These are phyloP conservation scores for Halocynthia roretzi DNA, from an alignment of 23 tunicate species.

Conservation along the genomic window DNA sequence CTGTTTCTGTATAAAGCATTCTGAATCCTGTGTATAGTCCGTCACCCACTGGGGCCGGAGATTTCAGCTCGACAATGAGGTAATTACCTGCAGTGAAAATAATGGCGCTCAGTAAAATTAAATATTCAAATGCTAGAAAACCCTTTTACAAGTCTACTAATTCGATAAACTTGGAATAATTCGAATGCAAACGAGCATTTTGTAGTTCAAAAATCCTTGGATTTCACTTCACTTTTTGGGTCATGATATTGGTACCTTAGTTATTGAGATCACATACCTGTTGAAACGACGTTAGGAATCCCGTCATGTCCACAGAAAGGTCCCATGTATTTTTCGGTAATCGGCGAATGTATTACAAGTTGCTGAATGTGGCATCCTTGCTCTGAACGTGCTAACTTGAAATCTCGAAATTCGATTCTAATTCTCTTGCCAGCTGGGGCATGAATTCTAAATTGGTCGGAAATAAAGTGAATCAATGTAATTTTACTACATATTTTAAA, in stretches of 20 bases:
- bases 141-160: too few relatives aligned
- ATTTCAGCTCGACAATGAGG: constrained; percentile 14
- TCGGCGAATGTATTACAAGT: background rate
- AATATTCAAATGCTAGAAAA: background rate
- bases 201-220: too few relatives aligned
- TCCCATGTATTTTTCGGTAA: constrained; percentile 14
- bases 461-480: too few relatives aligned
- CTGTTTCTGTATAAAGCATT: constrained; percentile 14
- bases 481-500: too few relatives aligned
- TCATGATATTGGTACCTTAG: too few relatives aligned
- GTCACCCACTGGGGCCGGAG: constrained; percentile 1
- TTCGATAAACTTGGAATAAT: too few relatives aligned
- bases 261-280: constrained; percentile 3
- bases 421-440: constrained; percentile 12
- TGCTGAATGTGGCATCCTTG: constrained; percentile 1
- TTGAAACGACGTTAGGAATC: constrained; percentile 13
- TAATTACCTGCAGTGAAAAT: constrained; percentile 11
- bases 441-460: background rate
- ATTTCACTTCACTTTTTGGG: too few relatives aligned
- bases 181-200: too few relatives aligned
- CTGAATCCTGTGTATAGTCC: constrained; percentile 15
- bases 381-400: constrained; percentile 1
- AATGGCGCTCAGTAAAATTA: background rate
- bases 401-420: constrained; percentile 4
- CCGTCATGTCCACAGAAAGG: constrained; percentile 28